Evolutionary conservation across 2,797 vertebrate genomes (phyloP), one percentile per base, ranked within the genome.

Genomic region (Crocodylus rhombifer): DNA sequence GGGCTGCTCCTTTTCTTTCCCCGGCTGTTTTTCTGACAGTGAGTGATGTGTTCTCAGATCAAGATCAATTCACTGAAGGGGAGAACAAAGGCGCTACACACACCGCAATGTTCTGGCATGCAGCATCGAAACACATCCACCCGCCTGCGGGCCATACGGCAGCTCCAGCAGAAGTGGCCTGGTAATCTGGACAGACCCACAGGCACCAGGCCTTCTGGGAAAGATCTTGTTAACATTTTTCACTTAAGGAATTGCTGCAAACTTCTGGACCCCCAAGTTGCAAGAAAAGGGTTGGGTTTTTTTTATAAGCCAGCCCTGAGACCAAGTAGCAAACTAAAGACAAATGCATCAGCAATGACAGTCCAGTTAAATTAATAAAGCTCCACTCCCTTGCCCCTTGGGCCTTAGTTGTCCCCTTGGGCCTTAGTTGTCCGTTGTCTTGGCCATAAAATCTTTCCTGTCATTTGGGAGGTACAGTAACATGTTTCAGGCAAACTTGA

Each of bases 11-110:
- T 94, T 96, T 92, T 93, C 91, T 92, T 86, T 94, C 89, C 73
- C 73, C 3, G 82, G 83, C 58, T 89, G 80, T 86, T 92, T 95
- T 95, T 83, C 90, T 94, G 92, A 92, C 87, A 94, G 91, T 65
- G 96, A 96, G 74, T 80, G 93, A 94, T 96, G 86, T 88, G 76
- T 90, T 93, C 86, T 96, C 84, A 92, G 91, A 91, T 95, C 74
- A 88, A 94, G 95, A 97, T 93, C 94, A 91, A 86, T 81, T 88
- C 89, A 56, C 87, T 4, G 15, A 87, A 86, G 64, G 60, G 1
- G 2, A 88, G 95, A 96, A 96, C 88, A 96, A 94, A 97, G 83
- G 55, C 28, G 57, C 36, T 55, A 91, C 86, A 82, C 80, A 82
- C 58, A 89, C 82, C 67, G 15, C 84, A 91, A 63, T 79, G 82